A percentile compares a stretch with the other conserved stretches of the same genome.
Evolutionary conservation across 2,797 vertebrate species (phyloP).

Genomic region (Lerista edwardsae): DNA sequence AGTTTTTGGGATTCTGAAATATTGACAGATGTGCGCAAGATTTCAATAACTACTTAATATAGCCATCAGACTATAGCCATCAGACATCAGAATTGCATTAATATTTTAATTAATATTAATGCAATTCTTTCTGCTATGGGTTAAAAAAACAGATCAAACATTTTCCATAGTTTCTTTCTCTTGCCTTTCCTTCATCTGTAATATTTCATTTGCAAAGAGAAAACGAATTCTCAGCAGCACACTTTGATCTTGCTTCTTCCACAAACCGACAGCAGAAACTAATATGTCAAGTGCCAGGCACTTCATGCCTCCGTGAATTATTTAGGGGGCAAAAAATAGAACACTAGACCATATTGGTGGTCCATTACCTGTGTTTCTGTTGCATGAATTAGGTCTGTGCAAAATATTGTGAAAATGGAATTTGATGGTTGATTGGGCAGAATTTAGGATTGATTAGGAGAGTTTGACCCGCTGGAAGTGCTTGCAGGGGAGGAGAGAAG

Average conservation of each 20-base stretch:
- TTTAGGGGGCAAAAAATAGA: background rate
- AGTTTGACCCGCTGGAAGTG: no score
- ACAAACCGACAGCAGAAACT: background rate
- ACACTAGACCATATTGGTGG: background rate
- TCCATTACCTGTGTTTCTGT: background rate
- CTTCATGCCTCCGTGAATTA: constrained; percentile 20
- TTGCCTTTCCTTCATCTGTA: background rate
- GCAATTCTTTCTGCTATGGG: background rate
- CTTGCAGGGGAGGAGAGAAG: no score
- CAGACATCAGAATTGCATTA: no score
- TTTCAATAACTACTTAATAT: constrained; percentile 26
- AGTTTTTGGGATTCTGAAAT: background rate
- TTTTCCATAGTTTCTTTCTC: background rate
- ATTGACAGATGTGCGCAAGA: background rate
- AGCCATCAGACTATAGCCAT: no score
- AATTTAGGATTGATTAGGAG: no score
- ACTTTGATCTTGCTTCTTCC: background rate
- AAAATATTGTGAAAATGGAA: no score
- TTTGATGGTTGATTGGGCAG: no score
- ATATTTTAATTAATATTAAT: background rate
- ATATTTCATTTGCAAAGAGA: constrained; percentile 10
- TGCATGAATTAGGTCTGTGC: background rate
- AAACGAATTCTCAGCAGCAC: background rate
- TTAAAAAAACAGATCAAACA: background rate
- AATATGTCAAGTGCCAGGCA: constrained; percentile 11